Evolutionary conservation across 2,888 invertebrate genomes (phyloP), one percentile per base, ranked within the genome.

Genomic region (Drosophila picticornis): DNA sequence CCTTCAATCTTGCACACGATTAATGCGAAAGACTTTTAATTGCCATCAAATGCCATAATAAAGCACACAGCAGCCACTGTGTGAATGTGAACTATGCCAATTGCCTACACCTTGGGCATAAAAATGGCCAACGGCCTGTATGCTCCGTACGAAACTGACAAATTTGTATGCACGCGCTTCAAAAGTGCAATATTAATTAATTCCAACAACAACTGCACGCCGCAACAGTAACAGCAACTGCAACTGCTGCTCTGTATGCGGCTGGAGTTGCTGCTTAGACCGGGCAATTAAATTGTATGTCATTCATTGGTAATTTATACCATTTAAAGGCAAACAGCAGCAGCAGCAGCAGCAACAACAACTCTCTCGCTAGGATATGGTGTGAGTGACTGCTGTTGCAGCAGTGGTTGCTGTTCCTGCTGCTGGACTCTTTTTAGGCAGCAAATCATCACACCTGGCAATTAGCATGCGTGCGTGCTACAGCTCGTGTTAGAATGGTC

Each of bases 301-400:
- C 92, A 92, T 92, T 92, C 92, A 92, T 92, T 91, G 92, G 91
- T 92, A 92, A 92, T 92, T 92, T 91, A 91, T 92, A 91, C 91
- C 92, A 91, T 91, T 91, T 90, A 89, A 91, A 90, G 91, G 75
- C 83, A 88, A 75, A 72, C 82, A 77, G 52, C 80, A 75, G 61
- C 53, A 52, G 34, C 57, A 53, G 5, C 40, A 36, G 7, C 48
- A 67, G 13, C 56, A 50, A 53, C 66, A 66, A 34, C 78, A 65
- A 40, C 75, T 68, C 69, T 69, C 69, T 69, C 56, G 75, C 61
- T 72, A 72, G 71, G 65, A 75, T 60, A 63, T 63, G 67, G 55
- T 67, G 51, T 50, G 57, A 36, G 34, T 58, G 53, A 32, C 29
- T 50, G 25, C 51, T 51, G 43, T n/a, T 58, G 57, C n/a, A 25